A percentile compares a stretch with the other conserved stretches of the same genome.
Conservation (phyloP, 2,888 invertebrate genomes). For the Drosophila kuntzei region DNA sequence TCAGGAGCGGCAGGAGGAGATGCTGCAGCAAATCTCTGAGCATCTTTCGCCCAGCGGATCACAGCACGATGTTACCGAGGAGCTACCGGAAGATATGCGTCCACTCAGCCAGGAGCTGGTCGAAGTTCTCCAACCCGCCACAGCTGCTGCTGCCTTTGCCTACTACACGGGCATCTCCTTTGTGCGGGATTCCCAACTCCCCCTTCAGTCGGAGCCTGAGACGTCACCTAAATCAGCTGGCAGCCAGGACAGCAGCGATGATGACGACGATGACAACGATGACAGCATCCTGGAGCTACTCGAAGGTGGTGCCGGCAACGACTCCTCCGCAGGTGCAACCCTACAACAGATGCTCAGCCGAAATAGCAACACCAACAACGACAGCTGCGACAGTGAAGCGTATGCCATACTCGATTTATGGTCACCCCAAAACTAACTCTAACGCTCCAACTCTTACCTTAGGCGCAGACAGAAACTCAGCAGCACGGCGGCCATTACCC, state of each 20-base stretch:
- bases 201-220: conserved; percentile 37
- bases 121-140: conserved; percentile 65
- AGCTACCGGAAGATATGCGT: conserved; percentile 40
- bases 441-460: neutral
- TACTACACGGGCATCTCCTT: conserved; percentile 81
- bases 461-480: conserved; percentile 66
- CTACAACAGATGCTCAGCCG: conserved; percentile 65
- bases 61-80: conserved; percentile 42
- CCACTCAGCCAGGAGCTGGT: conserved; percentile 64
- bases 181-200: conserved; percentile 65
- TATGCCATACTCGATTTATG: conserved; percentile 40
- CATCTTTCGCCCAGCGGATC: conserved; percentile 68
- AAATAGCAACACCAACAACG: conserved; percentile 62
- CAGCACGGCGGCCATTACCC: conserved; percentile 68
- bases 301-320: conserved; percentile 33
- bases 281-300: conserved; percentile 69
- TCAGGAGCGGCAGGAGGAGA: conserved; percentile 70
- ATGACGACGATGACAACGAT: conserved; percentile 68
- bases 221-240: conserved; percentile 32
- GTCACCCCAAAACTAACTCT: neutral
- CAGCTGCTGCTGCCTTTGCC: conserved; percentile 73
- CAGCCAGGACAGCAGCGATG: conserved; percentile 69
- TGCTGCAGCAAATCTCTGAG: conserved; percentile 80
- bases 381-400: conserved; percentile 69
- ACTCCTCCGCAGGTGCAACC: conserved; percentile 58